Evolutionary conservation across 2,797 vertebrate species (phyloP), one percentile per base, ranked within the genome.

Genomic region (Serranus cabrilla): DNA sequence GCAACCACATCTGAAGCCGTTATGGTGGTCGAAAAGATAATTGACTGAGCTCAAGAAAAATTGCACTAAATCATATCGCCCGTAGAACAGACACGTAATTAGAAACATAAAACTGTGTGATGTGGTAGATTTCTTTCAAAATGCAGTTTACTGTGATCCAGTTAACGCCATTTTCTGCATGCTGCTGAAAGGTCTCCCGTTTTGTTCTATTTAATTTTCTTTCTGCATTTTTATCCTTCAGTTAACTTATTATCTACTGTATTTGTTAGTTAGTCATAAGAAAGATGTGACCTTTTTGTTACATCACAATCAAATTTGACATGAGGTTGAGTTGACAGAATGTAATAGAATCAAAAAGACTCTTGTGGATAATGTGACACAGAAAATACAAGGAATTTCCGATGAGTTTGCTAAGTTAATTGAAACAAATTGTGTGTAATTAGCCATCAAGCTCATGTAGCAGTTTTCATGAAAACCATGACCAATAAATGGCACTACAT

Each of bases 121-220:
- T 57, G 54, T 54, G 58, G 9, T n/a, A 0, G 18, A 51, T 71
- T 56, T 63, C 40, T 54, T 45, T 63, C 2, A 55, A 47, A 70
- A 43, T 25, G 6, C 17, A 52, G 4, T 27, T 60, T 11, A 3
- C 52, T 37, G n/a, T 23, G 50, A 70, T n/a, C 18, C 58, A 20
- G 49, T 27, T 21, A 25, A 20, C 4, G 21, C 47, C 51, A 34
- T 70, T 40, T 9, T 25, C 16, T 37, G 10, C 43, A 11, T 57
- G 51, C 25, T 11, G 16, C 21, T 10, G 16, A 73, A 37, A 13
- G 3, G 27, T 16, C 11, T 13, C 11, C 56, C 13, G 27, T n/a
- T 7, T 10, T 57, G 14, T 16, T 52, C 8, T 47, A 18, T 23
- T 49, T 71, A 20, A 8, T 50, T 39, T 27, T 18, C 4, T 9